phyloP scores from a whole-genome alignment of 2,113 vertebrate genomes.

The Apistogramma diplotaenia region DNA sequence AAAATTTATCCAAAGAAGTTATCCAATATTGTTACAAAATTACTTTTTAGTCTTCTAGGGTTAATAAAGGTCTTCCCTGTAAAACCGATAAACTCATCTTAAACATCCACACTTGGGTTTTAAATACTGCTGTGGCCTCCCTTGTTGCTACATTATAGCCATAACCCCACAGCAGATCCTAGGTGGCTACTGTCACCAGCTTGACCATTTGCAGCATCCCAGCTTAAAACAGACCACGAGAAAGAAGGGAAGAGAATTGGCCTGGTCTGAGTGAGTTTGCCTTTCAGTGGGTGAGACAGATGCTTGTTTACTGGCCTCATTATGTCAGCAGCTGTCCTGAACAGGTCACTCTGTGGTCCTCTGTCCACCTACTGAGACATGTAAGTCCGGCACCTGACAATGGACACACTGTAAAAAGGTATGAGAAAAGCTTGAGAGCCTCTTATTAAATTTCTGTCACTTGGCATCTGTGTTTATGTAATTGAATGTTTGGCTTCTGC shows the following conservation, averaged over 20 bases:
- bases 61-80: background rate
- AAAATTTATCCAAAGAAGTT: too few species aligned
- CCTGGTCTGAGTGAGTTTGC: conserved; percentile 50
- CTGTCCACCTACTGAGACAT: conserved; percentile 73
- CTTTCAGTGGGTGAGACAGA: conserved; percentile 69
- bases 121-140: background rate
- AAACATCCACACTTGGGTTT: background rate
- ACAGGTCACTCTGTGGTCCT: conserved; percentile 72
- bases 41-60: too few species aligned
- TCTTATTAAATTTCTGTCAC: conserved; percentile 49
- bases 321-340: conserved; percentile 78
- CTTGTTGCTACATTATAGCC: background rate
- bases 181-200: conserved; percentile 10
- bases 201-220: conserved; percentile 41
- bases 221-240: conserved; percentile 33
- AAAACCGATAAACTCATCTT: background rate
- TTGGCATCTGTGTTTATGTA: background rate
- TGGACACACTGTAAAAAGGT: conserved; percentile 32
- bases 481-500: background rate
- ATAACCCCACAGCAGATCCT: background rate
- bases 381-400: conserved; percentile 56
- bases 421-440: conserved; percentile 37
- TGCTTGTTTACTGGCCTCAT: conserved; percentile 82
- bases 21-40: too few species aligned
- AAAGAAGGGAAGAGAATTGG: conserved; percentile 36